Conservation (phyloP, 1,140 invertebrate genomes). For the Hyphantria cunea region DNA sequence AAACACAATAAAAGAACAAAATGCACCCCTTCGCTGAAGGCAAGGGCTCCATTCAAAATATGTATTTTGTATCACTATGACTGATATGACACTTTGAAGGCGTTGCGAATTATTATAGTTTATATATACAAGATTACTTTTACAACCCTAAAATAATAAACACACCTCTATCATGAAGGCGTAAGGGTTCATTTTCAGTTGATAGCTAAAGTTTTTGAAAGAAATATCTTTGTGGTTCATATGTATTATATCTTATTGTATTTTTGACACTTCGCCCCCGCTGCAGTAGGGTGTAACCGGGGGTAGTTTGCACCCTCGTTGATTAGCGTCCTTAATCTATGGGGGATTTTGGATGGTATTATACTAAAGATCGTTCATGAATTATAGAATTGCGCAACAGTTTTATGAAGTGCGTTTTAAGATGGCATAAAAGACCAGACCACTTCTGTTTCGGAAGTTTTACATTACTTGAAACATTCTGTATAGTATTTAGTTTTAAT, state of each 20-base stretch:
- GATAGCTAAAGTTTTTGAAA: slow-evolving; percentile 3
- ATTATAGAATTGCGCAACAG: too few relatives aligned
- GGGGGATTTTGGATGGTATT: slow-evolving; percentile 56
- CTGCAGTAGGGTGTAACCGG: slow-evolving; percentile 42
- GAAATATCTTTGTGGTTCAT: slow-evolving; percentile 26
- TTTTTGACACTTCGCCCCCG: slow-evolving; percentile 75
- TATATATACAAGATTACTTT: slow-evolving; percentile 41
- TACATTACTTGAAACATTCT: too few relatives aligned
- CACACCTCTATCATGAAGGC: slow-evolving; percentile 1
- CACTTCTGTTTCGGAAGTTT: too few relatives aligned
- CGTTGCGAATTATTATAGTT: slow-evolving; percentile 72
- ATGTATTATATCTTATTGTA: slow-evolving; percentile 72
- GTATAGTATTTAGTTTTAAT: too few relatives aligned
- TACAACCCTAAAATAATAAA: background rate
- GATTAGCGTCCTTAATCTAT: slow-evolving; percentile 80
- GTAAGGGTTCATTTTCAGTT: slow-evolving; percentile 35
- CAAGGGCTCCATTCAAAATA: slow-evolving; percentile 65
- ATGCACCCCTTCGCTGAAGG: slow-evolving; percentile 39
- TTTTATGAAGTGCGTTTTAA: too few relatives aligned
- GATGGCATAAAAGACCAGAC: too few relatives aligned
- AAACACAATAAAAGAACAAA: slow-evolving; percentile 61
- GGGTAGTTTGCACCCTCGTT: slow-evolving; percentile 74
- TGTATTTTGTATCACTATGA: slow-evolving; percentile 75
- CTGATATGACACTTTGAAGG: slow-evolving; percentile 78
- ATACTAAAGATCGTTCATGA: slow-evolving; percentile 38